Evolutionary conservation across 2,113 vertebrate species (phyloP), one percentile per base, ranked within the genome.

Genomic region (Bufo bufo): DNA sequence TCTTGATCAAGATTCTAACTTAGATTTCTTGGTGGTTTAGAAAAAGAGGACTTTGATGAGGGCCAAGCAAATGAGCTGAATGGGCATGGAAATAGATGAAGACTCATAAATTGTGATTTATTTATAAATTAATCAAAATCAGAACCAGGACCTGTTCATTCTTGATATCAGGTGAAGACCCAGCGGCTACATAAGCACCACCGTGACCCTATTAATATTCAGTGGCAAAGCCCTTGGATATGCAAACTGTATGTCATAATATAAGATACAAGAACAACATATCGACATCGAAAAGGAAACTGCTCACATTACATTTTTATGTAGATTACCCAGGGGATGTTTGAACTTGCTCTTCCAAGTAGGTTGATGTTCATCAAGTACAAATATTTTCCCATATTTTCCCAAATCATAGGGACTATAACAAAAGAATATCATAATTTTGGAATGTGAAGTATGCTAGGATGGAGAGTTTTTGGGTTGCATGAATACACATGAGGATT

Each of bases 291-390:
- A 80, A 58, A 16, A 61, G 54, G 23, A 61, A 17, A 6, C 9
- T 3, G 23, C 11, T 58, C 13, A 5, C 5, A 58, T 81, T 59
- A 81, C 54, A 81, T 81, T 43, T 45, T 81, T 81, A 81, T 81
- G 78, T 43, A 81, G 78, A 81, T 81, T 56, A 81, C 33, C 33
- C 20, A 43, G 11, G 50, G n/a, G 77, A 78, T 79, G 77, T 79
- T 79, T 23, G 23, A 81, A 81, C 56, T 81, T 81, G 78, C 78
- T 59, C 56, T 58, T 33, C 12, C 6, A 59, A 61, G 33, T n/a
- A 59, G 54, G 14, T 61, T 81, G 33, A 43, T 56, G 6, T 59
- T 43, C 13, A 56, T 56, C 20, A 61, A 9, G 16, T 4, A 2
- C 13, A 59, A 43, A 45, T 45, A 61, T 59, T 9, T 59, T 59